A percentile compares a stretch with the other conserved stretches of the same genome.
Conservation (phyloP, 2,113 vertebrate species). For the Notothenia coriiceps region DNA sequence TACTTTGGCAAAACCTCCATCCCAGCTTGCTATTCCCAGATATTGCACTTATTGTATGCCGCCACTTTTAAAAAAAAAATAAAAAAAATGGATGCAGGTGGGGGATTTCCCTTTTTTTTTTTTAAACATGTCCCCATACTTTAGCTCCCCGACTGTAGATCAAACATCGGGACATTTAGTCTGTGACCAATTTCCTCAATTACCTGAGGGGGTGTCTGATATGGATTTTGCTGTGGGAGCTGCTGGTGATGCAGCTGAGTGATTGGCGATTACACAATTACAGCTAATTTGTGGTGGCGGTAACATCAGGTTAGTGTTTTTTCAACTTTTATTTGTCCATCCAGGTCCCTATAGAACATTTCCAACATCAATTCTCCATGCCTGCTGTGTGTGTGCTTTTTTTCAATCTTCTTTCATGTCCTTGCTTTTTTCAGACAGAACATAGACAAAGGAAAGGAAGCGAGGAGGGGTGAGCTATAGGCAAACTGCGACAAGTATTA, state of each 20-base stretch:
- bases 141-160: slow-evolving; percentile 6
- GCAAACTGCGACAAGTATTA: neutral
- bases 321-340: neutral
- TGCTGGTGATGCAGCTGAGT: neutral
- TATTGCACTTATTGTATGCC: neutral
- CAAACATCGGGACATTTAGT: slow-evolving; percentile 19
- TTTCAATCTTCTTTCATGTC: too few species aligned
- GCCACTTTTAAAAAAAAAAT: slow-evolving; percentile 10
- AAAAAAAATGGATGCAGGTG: neutral
- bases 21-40: neutral
- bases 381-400: neutral
- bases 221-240: neutral
- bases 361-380: too few species aligned
- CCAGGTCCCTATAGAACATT: neutral
- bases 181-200: slow-evolving; percentile 3
- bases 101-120: neutral
- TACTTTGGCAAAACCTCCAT: neutral
- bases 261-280: slow-evolving; percentile 13
- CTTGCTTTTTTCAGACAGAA: neutral
- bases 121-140: neutral
- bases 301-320: neutral
- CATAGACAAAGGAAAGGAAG: neutral
- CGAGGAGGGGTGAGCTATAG: neutral
- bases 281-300: neutral
- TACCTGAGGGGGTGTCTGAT: neutral